These are phyloP conservation scores for Actias luna DNA, from an alignment of 2,888 invertebrate genomes.

Conservation along the genomic window DNA sequence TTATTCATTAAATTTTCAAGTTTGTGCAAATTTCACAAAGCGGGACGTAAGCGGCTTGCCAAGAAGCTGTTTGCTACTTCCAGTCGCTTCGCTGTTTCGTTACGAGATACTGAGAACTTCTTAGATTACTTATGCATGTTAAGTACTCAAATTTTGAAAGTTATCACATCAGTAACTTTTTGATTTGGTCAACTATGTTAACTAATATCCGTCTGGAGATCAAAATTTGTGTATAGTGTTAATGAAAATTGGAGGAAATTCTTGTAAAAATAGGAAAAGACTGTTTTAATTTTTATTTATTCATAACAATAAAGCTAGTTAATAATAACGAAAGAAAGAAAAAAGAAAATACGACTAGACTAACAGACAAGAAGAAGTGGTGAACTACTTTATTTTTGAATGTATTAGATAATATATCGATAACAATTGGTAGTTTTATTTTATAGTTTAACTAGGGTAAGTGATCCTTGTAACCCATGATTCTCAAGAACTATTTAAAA, in stretches of 20 bases:
- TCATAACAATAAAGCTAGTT: too few relatives aligned
- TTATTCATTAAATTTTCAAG: constrained; percentile 70
- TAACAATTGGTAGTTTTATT: too few relatives aligned
- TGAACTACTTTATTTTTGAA: too few relatives aligned
- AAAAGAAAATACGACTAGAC: too few relatives aligned
- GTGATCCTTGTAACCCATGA: background rate
- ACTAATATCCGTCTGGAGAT: too few relatives aligned
- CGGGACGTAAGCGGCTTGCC: constrained; percentile 58
- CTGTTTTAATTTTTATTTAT: too few relatives aligned
- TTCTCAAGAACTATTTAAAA: background rate
- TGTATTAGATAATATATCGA: too few relatives aligned
- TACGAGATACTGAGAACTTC: background rate
- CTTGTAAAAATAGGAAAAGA: too few relatives aligned
- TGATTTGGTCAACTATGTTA: background rate
- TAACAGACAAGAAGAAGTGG: too few relatives aligned
- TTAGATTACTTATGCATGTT: background rate
- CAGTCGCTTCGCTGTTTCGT: constrained; percentile 8
- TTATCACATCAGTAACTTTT: background rate
- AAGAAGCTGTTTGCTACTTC: constrained; percentile 35
- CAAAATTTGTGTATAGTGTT: too few relatives aligned
- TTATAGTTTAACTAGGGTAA: background rate
- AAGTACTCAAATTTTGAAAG: background rate
- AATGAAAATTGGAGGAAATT: too few relatives aligned
- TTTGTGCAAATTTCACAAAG: constrained; percentile 51
- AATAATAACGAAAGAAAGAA: too few relatives aligned